These are phyloP conservation scores for Stomorhina lunata DNA, from an alignment of 2,888 invertebrate genomes.

Conservation along the genomic window DNA sequence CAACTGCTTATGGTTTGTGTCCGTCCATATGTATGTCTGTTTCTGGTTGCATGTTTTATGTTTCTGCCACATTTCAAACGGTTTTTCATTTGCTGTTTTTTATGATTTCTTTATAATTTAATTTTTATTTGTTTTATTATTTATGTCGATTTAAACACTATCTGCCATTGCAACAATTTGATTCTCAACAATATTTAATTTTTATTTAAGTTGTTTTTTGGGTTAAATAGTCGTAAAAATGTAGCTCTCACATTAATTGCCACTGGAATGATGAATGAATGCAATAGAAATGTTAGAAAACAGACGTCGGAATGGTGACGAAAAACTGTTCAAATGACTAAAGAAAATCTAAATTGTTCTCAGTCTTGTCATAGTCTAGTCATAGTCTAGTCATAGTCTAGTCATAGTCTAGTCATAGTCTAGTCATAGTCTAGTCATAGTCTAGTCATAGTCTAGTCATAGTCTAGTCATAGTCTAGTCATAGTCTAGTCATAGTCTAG, in stretches of 20 bases:
- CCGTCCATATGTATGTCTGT: slow-evolving; percentile 38
- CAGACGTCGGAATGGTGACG: not conserved
- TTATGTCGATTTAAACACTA: slow-evolving; percentile 30
- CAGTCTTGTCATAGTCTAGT: too few relatives aligned
- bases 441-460: too few relatives aligned
- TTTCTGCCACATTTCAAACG: slow-evolving; percentile 44
- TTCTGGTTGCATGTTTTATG: slow-evolving; percentile 48
- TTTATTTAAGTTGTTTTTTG: slow-evolving; percentile 38
- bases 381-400: too few relatives aligned
- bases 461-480: too few relatives aligned
- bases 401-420: too few relatives aligned
- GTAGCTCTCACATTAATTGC: slow-evolving; percentile 53
- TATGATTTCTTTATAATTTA: not conserved
- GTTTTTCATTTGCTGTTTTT: slow-evolving; percentile 1
- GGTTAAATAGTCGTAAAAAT: slow-evolving; percentile 51
- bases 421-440: too few relatives aligned
- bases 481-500: too few relatives aligned
- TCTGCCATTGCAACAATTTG: slow-evolving; percentile 1
- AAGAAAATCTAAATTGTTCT: too few relatives aligned
- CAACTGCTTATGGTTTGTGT: slow-evolving; percentile 12
- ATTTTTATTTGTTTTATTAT: slow-evolving; percentile 19
- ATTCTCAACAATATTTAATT: not conserved
- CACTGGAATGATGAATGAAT: slow-evolving; percentile 9
- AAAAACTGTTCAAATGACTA: too few relatives aligned
- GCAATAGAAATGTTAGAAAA: not conserved